Evolutionary conservation across 2,113 vertebrate species (phyloP), one percentile per base, ranked within the genome.

Genomic region (Tiliqua scincoides): DNA sequence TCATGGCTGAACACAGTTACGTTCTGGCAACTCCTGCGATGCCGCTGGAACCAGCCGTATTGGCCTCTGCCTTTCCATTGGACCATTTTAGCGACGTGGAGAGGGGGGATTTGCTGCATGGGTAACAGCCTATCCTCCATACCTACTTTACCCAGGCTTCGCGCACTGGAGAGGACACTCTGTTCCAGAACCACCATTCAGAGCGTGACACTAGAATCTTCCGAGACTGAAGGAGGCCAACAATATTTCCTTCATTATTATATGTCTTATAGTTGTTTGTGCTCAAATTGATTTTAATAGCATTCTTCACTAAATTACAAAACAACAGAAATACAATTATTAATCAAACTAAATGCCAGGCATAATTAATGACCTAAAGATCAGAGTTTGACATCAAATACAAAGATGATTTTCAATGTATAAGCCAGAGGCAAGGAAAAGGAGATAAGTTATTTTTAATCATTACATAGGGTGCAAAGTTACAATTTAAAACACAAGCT

Each of bases 271-370:
- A 79, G 71, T 6, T 83, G 71, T 87, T 89, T 62, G 77, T 83
- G 90, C 90, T 90, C 89, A 40, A 74, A 85, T 87, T 91, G 87
- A 77, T 86, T 93, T 88, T 88, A 84, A 85, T 59, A 57, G 4
- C 78, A 85, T 54, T 2, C 0, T 87, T 86, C 83, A 82, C 91
- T 91, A 91, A 80, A 91, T 92, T 91, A 89, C 85, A 0, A 87
- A 91, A 93, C 82, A 91, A 91, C 85, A 1, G 59, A 88, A 54
- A 8, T 71, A 61, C 37, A 79, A 89, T 92, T 82, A 87, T 3
- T 30, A 84, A 54, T 85, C 70, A 79, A n/a, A 84, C 79, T 67
- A 81, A 84, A 85, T 57, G 52, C 1, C 67, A 76, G 59, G 12
- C 74, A 91, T 85, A 3, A 90, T 37, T 43, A 71, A 61, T 30